Base-by-base conservation (phyloP, 2,113 vertebrate genomes). In the Spea bombifrons region DNA sequence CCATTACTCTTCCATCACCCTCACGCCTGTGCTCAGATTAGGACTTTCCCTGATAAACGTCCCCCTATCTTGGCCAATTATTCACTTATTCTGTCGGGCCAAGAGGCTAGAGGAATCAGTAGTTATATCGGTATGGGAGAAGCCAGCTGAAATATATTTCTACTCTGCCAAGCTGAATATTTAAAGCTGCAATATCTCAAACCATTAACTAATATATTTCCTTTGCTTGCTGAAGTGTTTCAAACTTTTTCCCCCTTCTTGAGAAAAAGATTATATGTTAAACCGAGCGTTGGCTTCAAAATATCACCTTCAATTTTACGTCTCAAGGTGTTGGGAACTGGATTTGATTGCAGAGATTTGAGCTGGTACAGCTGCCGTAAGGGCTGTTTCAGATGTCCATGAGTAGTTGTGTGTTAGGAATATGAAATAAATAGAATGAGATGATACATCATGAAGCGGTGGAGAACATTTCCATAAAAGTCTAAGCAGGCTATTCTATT, bases 11-110 rank as follows among this genome's bases (percentile, higher is more conserved):
- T 82, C 76, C n/a, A 16, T 78, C 81, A 83, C 78, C 84, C 83
- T 84, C 66, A 48, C 0, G 4, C 80, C 74, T 85, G 67, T 79
- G 82, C 74, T 75, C 83, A 81, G 83, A 83, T 87, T 89, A 86
- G 82, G 83, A 68, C 79, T 85, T 82, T 81, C 84, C 84, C 87
- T 82, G 88, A 87, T 88, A 89, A 89, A 87, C 80, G 83, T 75
- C 70, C 81, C 82, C 81, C 78, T 88, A 86, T 87, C 85, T 86
- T 81, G 86, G 84, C 79, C 84, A 86, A 88, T 87, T 84, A 86
- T 81, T n/a, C 64, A 87, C 83, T 75, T 79, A 80, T 81, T 66
- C 82, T 78, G 50, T 77, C 75, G 76, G 75, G 86, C 82, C 86
- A 78, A 73, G 80, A 82, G 84, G 75, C 82, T 43, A 72, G 79